Percentiles rank a stretch among this genome's conserved stretches.
phyloP scores from a whole-genome alignment of 2,888 invertebrate genomes.

The Stenurella melanura region DNA sequence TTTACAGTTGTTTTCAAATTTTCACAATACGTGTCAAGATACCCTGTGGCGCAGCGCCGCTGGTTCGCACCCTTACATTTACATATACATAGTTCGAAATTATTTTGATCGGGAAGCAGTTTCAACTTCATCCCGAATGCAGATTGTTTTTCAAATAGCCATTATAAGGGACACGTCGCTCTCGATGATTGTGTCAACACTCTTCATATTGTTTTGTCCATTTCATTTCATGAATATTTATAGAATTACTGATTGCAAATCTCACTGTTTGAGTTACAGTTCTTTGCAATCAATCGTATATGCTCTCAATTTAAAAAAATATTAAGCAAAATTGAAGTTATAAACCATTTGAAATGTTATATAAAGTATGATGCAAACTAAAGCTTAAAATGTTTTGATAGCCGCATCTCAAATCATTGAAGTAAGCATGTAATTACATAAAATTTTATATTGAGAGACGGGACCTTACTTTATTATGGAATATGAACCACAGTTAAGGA shows the following conservation, averaged over 20 bases:
- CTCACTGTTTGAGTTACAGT: neutral
- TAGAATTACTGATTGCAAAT: constrained; percentile 23
- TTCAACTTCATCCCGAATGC: constrained; percentile 58
- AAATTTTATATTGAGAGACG: no score
- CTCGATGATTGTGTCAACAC: constrained; percentile 41
- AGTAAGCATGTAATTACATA: no score
- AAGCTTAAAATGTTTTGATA: no score
- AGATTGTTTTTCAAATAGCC: constrained; percentile 60
- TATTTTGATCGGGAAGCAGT: constrained; percentile 27
- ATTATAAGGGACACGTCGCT: constrained; percentile 33
- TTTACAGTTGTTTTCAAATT: no score
- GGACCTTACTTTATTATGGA: no score
- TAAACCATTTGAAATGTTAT: no score
- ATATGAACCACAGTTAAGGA: no score
- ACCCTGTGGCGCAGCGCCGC: neutral
- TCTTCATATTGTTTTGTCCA: constrained; percentile 37
- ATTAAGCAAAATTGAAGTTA: no score
- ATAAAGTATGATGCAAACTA: no score
- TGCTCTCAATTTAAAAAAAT: neutral
- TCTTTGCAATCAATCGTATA: neutral
- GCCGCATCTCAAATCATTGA: no score
- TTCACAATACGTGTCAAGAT: no score
- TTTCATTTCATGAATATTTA: constrained; percentile 40
- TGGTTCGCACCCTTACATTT: neutral
- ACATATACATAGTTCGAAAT: constrained; percentile 27